Conservation (phyloP, 1,140 invertebrate species). For the Samia ricini region DNA sequence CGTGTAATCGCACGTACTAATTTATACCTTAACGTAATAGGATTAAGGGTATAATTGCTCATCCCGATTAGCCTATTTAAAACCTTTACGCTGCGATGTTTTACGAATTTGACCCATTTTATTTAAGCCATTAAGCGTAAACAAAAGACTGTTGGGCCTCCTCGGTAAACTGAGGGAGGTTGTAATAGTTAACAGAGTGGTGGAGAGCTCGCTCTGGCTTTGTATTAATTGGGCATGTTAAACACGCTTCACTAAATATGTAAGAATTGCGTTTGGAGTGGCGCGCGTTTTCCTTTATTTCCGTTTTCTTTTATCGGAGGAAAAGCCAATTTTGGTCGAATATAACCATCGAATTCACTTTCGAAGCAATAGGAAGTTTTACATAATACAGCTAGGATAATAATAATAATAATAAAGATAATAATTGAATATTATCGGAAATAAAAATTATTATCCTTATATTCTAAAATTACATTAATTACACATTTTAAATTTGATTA, state of each 20-base stretch:
- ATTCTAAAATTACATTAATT: too few relatives aligned
- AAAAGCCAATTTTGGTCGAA: slow-evolving; percentile 1
- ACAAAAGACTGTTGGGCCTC: slow-evolving; percentile 59
- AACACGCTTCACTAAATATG: slow-evolving; percentile 57
- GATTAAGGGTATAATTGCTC: slow-evolving; percentile 38
- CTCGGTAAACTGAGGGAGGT: slow-evolving; percentile 52
- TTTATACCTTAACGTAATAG: slow-evolving; percentile 45
- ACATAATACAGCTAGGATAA: neutral
- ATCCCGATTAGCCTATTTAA: slow-evolving; percentile 37
- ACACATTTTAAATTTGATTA: too few relatives aligned
- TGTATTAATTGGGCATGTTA: slow-evolving; percentile 68
- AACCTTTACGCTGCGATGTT: slow-evolving; percentile 51
- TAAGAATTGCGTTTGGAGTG: slow-evolving; percentile 43
- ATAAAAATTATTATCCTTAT: too few relatives aligned
- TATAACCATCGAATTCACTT: neutral
- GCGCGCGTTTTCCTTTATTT: slow-evolving; percentile 35
- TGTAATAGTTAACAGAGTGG: slow-evolving; percentile 60
- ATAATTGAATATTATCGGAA: neutral
- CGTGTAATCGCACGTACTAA: slow-evolving; percentile 38
- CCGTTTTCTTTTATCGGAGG: slow-evolving; percentile 28
- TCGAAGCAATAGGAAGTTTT: neutral
- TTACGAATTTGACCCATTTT: slow-evolving; percentile 70
- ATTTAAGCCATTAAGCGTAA: slow-evolving; percentile 71
- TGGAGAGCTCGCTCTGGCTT: slow-evolving; percentile 38
- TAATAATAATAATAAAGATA: neutral